Conservation (phyloP, 2,113 vertebrate genomes). For the Solea solea region DNA sequence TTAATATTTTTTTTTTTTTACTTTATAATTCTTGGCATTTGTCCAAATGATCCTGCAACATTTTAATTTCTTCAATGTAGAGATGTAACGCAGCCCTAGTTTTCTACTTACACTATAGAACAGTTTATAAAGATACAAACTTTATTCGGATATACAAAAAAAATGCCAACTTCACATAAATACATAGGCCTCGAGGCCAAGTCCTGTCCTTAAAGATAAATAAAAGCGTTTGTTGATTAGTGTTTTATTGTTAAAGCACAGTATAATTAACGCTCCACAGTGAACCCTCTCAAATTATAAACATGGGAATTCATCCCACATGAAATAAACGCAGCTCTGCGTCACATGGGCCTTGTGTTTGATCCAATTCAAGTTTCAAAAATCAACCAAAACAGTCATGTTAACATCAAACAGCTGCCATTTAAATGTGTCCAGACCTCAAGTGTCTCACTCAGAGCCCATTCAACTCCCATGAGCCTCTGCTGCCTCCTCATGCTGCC, state of each 20-base stretch:
- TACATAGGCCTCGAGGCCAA: too few relatives aligned
- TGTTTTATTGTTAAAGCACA: background rate
- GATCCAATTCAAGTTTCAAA: background rate
- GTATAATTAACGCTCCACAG: background rate
- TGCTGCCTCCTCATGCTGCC: constrained; percentile 13
- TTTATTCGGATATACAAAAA: background rate
- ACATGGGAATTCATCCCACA: background rate
- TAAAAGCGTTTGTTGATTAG: background rate
- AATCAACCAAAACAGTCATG: background rate
- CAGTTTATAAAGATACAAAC: background rate
- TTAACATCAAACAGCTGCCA: background rate
- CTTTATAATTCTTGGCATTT: too few relatives aligned
- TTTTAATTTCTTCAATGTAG: too few relatives aligned
- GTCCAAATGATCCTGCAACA: too few relatives aligned
- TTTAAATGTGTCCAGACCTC: constrained; percentile 6
- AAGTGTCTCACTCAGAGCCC: background rate
- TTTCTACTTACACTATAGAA: too few relatives aligned
- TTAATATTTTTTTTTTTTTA: background rate
- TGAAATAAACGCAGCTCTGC: background rate
- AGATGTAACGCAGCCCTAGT: too few relatives aligned
- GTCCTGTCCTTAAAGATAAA: background rate
- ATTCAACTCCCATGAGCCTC: constrained; percentile 23
- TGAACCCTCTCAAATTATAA: background rate
- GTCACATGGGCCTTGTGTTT: too few relatives aligned
- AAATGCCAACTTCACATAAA: background rate